phyloP scores from a whole-genome alignment of 2,888 invertebrate species.

The Cenopis cana region DNA sequence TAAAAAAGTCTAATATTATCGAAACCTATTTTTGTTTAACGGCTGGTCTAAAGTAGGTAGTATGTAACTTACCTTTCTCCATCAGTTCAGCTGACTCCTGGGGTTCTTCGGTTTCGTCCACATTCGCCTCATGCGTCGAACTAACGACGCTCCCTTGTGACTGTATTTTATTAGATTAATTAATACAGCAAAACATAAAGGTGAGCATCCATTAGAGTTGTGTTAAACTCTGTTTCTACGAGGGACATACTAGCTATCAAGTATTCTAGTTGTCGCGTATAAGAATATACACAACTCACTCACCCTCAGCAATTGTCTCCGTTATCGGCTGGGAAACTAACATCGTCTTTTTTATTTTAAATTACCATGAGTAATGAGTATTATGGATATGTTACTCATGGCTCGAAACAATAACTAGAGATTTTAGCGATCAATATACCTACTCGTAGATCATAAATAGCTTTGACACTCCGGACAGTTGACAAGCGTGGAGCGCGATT shows the following conservation, averaged over 20 bases:
- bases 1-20: no score
- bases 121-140: slow-evolving; percentile 58
- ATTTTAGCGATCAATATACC: not conserved
- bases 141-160: slow-evolving; percentile 66
- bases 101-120: slow-evolving; percentile 75
- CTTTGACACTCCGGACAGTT: not conserved
- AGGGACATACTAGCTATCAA: no score
- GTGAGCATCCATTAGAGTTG: no score
- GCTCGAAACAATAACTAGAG: not conserved
- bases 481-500: not conserved
- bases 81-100: slow-evolving; percentile 87
- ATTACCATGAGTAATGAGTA: not conserved
- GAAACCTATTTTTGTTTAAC: no score
- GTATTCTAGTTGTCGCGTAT: no score
- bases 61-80: slow-evolving; percentile 82
- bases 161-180: slow-evolving; percentile 55
- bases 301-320: no score
- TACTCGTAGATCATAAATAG: not conserved
- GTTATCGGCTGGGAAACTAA: no score
- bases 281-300: no score
- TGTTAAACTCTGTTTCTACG: no score
- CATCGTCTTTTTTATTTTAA: no score
- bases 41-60: no score
- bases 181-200: not conserved
- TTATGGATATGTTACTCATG: not conserved